A percentile compares a stretch with the other conserved stretches of the same genome.
Evolutionary conservation across 1,140 invertebrate species (phyloP).

Genomic region (Drosophila parvula): DNA sequence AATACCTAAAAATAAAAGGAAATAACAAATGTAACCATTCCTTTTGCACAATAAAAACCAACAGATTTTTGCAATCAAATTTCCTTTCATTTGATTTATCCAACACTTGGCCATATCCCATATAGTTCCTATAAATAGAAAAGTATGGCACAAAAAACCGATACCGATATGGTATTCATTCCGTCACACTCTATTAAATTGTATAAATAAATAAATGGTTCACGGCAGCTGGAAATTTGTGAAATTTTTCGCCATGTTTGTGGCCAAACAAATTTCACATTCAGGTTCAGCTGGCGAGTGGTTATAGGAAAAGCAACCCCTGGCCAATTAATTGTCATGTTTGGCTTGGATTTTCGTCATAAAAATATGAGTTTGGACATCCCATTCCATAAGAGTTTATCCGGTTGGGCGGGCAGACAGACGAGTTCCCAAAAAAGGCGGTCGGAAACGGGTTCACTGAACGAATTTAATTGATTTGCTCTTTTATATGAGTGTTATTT

Average conservation of each 20-base stretch:
- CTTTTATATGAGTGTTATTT: constrained; percentile 11
- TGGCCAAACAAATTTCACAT: constrained; percentile 27
- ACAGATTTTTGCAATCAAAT: background rate
- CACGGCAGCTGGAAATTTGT: constrained; percentile 13
- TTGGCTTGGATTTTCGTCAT: constrained; percentile 25
- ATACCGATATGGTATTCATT: constrained; percentile 32
- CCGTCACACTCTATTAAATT: constrained; percentile 5
- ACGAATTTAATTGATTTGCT: constrained; percentile 73
- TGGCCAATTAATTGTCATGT: constrained; percentile 62
- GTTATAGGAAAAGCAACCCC: constrained; percentile 27
- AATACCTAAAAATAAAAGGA: no score
- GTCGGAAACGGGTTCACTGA: constrained; percentile 59
- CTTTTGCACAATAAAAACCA: background rate
- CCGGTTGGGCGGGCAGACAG: constrained; percentile 35
- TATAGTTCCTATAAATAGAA: constrained; percentile 16
- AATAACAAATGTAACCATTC: no score
- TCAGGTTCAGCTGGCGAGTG: constrained; percentile 21
- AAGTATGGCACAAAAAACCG: constrained; percentile 1
- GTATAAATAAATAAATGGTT: constrained; percentile 26
- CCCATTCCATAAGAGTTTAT: constrained; percentile 51
- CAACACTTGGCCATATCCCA: constrained; percentile 12
- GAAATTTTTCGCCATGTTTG: constrained; percentile 17
- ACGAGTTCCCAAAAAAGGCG: constrained; percentile 50
- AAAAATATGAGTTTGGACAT: constrained; percentile 41
- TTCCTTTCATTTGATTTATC: background rate